phyloP scores from a whole-genome alignment of 2,888 invertebrate genomes.

The Heliconius cydno region DNA sequence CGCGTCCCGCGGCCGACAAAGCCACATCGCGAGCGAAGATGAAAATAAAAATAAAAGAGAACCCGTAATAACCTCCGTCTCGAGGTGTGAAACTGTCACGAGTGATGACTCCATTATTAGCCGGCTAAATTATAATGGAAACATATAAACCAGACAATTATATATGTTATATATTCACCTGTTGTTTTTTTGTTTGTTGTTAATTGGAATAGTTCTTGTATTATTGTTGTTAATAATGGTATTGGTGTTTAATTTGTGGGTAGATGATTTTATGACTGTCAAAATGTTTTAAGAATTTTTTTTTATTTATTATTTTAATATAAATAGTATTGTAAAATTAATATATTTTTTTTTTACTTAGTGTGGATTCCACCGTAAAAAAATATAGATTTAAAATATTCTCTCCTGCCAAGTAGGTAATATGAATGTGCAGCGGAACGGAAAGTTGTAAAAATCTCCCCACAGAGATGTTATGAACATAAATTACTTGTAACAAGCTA shows the following conservation, averaged over 20 bases:
- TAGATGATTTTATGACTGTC: background rate
- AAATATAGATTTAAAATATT: too few species aligned
- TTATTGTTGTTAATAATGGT: background rate
- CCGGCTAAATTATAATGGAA: conserved; percentile 49
- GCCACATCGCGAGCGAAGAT: conserved; percentile 71
- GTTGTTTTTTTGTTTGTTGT: background rate
- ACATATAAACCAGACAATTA: conserved; percentile 26
- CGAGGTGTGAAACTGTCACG: conserved; percentile 82
- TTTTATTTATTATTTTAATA: too few species aligned
- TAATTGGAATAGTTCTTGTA: background rate
- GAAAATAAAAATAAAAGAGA: conserved; percentile 57
- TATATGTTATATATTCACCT: conserved; percentile 15
- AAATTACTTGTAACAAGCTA: too few species aligned
- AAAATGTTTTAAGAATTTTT: too few species aligned
- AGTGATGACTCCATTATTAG: conserved; percentile 82
- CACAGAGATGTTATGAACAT: too few species aligned
- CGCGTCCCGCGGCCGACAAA: conserved; percentile 61
- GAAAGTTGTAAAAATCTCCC: too few species aligned
- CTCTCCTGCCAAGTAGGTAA: too few species aligned
- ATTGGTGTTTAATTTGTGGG: background rate
- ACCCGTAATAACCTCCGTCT: conserved; percentile 72
- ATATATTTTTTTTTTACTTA: too few species aligned
- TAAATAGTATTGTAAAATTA: too few species aligned
- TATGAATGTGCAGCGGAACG: too few species aligned
- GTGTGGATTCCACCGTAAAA: too few species aligned